Conservation (phyloP, 2,113 vertebrate species). For the Bubo scandiacus region DNA sequence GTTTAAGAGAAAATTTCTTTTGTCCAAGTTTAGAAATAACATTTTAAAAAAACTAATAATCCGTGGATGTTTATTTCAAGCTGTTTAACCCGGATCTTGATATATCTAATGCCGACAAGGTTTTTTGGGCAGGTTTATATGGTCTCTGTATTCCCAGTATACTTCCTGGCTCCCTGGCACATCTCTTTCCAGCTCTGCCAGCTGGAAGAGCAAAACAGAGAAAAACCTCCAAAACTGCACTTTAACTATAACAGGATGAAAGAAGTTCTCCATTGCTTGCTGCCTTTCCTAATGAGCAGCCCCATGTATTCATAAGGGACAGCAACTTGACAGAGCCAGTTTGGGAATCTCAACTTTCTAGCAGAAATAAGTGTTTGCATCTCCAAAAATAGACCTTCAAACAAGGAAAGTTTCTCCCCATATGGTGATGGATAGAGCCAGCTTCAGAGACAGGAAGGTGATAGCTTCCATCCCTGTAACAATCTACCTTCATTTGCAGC, state of each 20-base stretch:
- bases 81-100: not conserved
- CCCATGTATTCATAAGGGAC: not conserved
- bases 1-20: not conserved
- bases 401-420: accelerated
- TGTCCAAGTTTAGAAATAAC: not conserved
- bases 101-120: not conserved
- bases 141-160: not conserved
- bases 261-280: not conserved
- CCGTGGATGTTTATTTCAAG: not conserved
- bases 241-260: not conserved
- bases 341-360: not conserved
- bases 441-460: not conserved
- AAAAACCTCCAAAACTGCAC: not conserved
- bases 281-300: not conserved
- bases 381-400: not conserved
- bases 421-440: accelerated
- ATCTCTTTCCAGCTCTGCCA: not conserved
- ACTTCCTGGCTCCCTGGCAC: not conserved
- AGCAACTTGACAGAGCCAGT: not conserved
- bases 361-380: not conserved
- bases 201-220: not conserved
- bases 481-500: not conserved
- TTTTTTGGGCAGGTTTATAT: not conserved
- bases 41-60: not conserved
- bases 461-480: not conserved